Evolutionary conservation across 2,113 vertebrate species (phyloP), one percentile per base, ranked within the genome.

Genomic region (Galemys pyrenaicus): DNA sequence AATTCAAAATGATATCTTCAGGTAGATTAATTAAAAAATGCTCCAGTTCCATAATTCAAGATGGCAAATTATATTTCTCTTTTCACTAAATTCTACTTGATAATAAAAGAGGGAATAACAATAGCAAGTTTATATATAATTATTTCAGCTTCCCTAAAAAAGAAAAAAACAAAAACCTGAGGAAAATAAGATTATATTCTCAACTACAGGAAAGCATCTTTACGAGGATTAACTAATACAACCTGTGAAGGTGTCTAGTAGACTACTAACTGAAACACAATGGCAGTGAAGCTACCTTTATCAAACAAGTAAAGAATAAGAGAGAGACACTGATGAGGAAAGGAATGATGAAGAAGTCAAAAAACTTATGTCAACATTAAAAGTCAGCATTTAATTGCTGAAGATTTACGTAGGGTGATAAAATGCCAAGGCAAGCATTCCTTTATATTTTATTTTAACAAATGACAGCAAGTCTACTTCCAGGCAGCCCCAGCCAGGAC

Each of bases 1-100:
- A 90, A 88, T 35, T 41, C 15, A 75, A 68, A 80, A 54, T 44
- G 17, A 3, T 44, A 95, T 85, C 85, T 96, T 88, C 56, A 87
- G 70, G 41, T 37, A 87, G 85, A 87, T 56, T 51, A 81, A 94
- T 85, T 60, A 68, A 94, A 74, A 70, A 7, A 15, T 16, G 84
- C n/a, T 49, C 30, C 44, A 62, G 49, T 60, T 81, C 7, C 28
- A 77, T 13, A 92, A 22, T 84, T 87, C 32, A 26, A 96, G 44
- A 80, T 70, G 51, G 44, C 9, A 80, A 51, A 84, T 10, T 60
- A 39, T 28, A 4, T 81, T 68, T 87, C 26, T 79, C 24, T 84
- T 39, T 44, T 28, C 51, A 84, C 12, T 88, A 62, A 88, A 58
- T 86, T 74, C 11, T 16, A 77, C 12, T 15, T n/a, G 17, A 44